Evolutionary conservation across 2,888 invertebrate species (phyloP).

Genomic region (Epirrhoe alternata): DNA sequence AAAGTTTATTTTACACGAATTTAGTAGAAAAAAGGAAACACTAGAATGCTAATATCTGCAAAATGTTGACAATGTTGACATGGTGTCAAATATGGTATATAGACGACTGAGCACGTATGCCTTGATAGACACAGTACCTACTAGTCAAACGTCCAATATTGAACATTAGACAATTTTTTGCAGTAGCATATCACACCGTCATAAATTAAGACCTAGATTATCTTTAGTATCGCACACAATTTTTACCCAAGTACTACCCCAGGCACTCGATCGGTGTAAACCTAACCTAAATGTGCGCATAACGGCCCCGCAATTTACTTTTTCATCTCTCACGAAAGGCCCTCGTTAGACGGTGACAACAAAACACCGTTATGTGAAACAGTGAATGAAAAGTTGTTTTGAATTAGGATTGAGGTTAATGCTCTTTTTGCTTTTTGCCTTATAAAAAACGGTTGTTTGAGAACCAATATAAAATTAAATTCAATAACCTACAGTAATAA

Average conservation of each 20-base stretch:
- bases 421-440: background rate
- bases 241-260: background rate
- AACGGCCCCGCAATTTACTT: slow-evolving; percentile 50
- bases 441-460: too few relatives aligned
- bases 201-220: background rate
- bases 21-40: background rate
- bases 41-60: too few relatives aligned
- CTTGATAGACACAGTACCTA: too few relatives aligned
- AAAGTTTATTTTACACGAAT: background rate
- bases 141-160: background rate
- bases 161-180: too few relatives aligned
- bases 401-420: background rate
- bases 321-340: slow-evolving; percentile 52
- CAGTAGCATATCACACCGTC: background rate
- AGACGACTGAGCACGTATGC: too few relatives aligned
- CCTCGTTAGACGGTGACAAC: slow-evolving; percentile 42
- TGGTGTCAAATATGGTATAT: too few relatives aligned
- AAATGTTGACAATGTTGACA: too few relatives aligned
- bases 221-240: background rate
- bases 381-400: slow-evolving; percentile 5
- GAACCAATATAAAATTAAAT: too few relatives aligned
- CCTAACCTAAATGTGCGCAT: slow-evolving; percentile 16
- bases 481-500: too few relatives aligned
- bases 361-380: slow-evolving; percentile 8
- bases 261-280: slow-evolving; percentile 3